A percentile compares a stretch with the other conserved stretches of the same genome.
These are phyloP conservation scores for Trematocara stigmaticum DNA, from an alignment of 2,113 vertebrate species.

Conservation along the genomic window DNA sequence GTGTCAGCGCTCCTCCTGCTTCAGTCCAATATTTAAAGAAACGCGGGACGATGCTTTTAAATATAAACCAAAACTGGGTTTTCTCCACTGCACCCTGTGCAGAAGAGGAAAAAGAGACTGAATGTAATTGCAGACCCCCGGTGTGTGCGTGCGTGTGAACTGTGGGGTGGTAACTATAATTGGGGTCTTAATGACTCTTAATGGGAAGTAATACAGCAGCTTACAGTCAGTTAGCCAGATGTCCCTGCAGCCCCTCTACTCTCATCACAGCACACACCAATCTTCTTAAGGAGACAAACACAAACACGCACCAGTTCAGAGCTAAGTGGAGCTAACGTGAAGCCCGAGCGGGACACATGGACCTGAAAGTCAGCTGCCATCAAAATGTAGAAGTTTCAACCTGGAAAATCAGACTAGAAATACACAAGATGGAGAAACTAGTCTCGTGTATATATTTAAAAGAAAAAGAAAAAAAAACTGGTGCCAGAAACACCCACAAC, in stretches of 20 bases:
- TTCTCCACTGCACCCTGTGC: neutral
- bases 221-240: conserved; percentile 56
- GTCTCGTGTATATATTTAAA: neutral
- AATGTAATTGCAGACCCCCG: neutral
- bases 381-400: neutral
- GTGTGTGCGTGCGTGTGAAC: conserved; percentile 17
- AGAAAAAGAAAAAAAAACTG: neutral
- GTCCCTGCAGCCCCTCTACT: conserved; percentile 35
- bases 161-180: conserved; percentile 45
- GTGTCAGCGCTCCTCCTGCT: neutral
- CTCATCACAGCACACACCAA: conserved; percentile 31
- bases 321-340: conserved; percentile 8
- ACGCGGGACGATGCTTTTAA: neutral
- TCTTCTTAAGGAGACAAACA: conserved; percentile 44
- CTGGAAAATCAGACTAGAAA: neutral
- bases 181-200: conserved; percentile 58
- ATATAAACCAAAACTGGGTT: neutral
- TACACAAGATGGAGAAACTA: neutral
- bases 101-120: neutral
- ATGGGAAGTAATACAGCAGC: conserved; percentile 55
- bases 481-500: neutral
- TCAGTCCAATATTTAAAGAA: neutral
- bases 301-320: neutral
- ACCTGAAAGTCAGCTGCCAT: neutral
- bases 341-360: neutral